Evolutionary conservation across 2,797 vertebrate species (phyloP).

Genomic region (Columba guinea): DNA sequence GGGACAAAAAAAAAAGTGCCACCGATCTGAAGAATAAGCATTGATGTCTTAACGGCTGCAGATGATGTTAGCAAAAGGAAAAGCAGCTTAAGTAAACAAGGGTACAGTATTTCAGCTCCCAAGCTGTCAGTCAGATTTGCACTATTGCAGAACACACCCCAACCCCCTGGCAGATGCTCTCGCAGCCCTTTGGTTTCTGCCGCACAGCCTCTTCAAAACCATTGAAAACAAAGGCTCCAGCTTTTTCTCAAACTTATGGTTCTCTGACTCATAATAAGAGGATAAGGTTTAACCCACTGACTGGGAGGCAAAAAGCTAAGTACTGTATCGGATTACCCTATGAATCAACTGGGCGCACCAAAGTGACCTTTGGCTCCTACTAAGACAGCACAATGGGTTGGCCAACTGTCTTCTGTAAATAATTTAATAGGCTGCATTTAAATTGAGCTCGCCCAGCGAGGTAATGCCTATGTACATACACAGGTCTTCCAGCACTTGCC

Average conservation of each 20-base stretch:
- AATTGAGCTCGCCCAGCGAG: conserved; percentile 46
- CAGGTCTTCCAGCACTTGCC: not conserved
- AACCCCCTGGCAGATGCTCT: not conserved
- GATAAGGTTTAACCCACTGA: conserved; percentile 57
- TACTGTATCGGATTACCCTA: conserved; percentile 72
- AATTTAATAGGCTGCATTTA: conserved; percentile 78
- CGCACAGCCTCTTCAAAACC: conserved; percentile 25
- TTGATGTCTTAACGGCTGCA: not conserved
- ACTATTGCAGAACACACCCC: not conserved
- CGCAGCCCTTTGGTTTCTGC: not conserved
- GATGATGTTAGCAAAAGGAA: not conserved
- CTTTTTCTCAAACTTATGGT: conserved; percentile 48
- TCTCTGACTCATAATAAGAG: conserved; percentile 61
- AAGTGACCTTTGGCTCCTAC: conserved; percentile 71
- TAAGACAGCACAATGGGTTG: conserved; percentile 61
- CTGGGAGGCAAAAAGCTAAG: conserved; percentile 44
- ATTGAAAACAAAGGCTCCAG: conserved; percentile 24
- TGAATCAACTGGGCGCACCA: conserved; percentile 66
- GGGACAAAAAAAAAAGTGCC: no score
- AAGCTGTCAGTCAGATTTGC: not conserved
- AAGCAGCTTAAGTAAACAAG: not conserved
- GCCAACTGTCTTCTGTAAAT: conserved; percentile 80
- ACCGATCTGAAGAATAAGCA: not conserved
- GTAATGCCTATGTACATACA: not conserved
- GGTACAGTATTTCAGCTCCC: not conserved